Evolutionary conservation across 2,797 vertebrate genomes (phyloP).

Genomic region (Thripadectes ignobilis): DNA sequence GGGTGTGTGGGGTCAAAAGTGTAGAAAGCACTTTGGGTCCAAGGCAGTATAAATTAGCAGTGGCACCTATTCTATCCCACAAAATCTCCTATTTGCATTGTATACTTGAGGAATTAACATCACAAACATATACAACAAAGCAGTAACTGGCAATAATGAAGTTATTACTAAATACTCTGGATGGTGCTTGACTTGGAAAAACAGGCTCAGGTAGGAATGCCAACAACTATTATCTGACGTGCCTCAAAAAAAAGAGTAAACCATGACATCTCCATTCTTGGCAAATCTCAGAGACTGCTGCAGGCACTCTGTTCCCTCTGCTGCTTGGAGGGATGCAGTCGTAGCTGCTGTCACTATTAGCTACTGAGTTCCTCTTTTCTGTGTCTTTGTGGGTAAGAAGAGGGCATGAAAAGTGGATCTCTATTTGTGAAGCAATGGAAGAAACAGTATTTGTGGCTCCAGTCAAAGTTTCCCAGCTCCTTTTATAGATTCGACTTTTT

Average conservation of each 20-base stretch:
- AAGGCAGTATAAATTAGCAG: constrained; percentile 1
- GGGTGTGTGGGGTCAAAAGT: constrained; percentile 31
- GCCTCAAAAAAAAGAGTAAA: not conserved
- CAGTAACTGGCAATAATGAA: constrained; percentile 13
- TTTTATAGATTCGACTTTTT: not conserved
- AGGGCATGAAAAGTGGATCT: not conserved
- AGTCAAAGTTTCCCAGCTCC: not conserved
- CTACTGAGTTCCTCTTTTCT: not conserved
- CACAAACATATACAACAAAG: constrained; percentile 26
- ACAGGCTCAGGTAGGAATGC: constrained; percentile 35
- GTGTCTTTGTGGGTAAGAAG: not conserved
- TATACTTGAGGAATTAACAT: not conserved
- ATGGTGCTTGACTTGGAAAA: not conserved
- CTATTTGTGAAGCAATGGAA: not conserved
- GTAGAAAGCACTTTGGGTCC: constrained; percentile 5
- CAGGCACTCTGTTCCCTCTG: not conserved
- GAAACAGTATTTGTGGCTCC: not conserved
- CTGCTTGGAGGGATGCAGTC: not conserved
- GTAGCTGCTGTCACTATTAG: not conserved
- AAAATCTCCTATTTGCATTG: not conserved
- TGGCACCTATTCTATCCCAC: not conserved
- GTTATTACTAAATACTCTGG: constrained; percentile 2
- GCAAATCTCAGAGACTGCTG: constrained; percentile 17
- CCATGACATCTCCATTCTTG: not conserved
- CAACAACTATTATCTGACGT: not conserved